These are phyloP conservation scores for Drosophila kuntzei DNA, from an alignment of 2,888 invertebrate genomes.

Conservation along the genomic window DNA sequence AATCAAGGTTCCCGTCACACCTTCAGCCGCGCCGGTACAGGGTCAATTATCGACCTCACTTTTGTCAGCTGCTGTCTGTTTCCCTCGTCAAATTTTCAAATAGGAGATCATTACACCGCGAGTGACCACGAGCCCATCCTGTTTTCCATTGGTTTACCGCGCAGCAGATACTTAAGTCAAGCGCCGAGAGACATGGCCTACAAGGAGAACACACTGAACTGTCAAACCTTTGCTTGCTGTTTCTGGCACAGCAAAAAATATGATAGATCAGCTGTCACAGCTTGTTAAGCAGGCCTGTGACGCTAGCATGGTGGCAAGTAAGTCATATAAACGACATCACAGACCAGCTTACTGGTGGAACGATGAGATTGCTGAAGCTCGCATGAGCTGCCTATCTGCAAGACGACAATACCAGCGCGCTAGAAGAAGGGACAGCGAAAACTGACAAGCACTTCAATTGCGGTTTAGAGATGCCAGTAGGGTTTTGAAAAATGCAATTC, in stretches of 20 bases:
- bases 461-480: background rate
- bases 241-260: too few relatives aligned
- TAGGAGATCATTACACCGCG: too few relatives aligned
- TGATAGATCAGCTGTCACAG: background rate
- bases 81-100: too few relatives aligned
- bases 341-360: slow-evolving; percentile 6
- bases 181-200: too few relatives aligned
- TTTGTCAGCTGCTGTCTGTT: background rate
- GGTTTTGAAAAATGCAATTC: background rate
- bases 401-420: background rate
- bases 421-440: background rate
- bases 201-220: too few relatives aligned
- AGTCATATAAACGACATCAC: too few relatives aligned
- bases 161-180: too few relatives aligned
- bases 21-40: background rate
- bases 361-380: background rate
- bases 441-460: too few relatives aligned
- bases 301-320: background rate
- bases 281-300: background rate
- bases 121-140: too few relatives aligned
- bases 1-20: background rate
- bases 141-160: too few relatives aligned
- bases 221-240: too few relatives aligned
- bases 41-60: too few relatives aligned
- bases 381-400: background rate